These are phyloP conservation scores for Taxidea taxus DNA, from an alignment of 2,113 vertebrate genomes.

Conservation along the genomic window DNA sequence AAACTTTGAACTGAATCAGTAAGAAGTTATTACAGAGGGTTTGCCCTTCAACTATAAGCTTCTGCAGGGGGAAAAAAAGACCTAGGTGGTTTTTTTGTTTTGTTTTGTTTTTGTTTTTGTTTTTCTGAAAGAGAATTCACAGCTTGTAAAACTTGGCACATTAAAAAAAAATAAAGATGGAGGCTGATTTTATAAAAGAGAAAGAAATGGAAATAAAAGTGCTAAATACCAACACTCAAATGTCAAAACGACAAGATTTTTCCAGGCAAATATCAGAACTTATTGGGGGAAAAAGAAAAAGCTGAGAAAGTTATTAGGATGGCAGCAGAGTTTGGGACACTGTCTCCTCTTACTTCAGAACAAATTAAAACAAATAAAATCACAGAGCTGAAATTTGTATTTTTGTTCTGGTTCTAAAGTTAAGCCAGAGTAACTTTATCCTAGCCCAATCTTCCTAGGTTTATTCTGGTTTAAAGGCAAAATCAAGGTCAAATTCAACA, in stretches of 20 bases:
- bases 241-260: slow-evolving; percentile 50
- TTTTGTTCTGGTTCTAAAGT: slow-evolving; percentile 54
- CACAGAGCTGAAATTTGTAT: neutral
- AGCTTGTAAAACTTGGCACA: slow-evolving; percentile 29
- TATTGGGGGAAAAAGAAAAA: neutral
- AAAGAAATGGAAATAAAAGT: slow-evolving; percentile 26
- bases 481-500: slow-evolving; percentile 16
- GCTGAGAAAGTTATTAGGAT: slow-evolving; percentile 33
- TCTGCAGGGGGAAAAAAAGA: neutral
- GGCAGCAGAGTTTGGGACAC: neutral
- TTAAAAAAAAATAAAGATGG: slow-evolving; percentile 11
- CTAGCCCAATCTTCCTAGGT: neutral
- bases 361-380: slow-evolving; percentile 35
- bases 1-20: slow-evolving; percentile 61
- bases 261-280: slow-evolving; percentile 4
- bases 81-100: neutral
- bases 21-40: slow-evolving; percentile 64
- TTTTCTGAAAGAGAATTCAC: slow-evolving; percentile 20
- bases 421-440: slow-evolving; percentile 8
- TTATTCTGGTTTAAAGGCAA: slow-evolving; percentile 24
- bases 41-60: slow-evolving; percentile 48
- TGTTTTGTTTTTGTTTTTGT: neutral
- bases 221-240: slow-evolving; percentile 22
- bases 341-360: slow-evolving; percentile 15
- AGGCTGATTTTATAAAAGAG: slow-evolving; percentile 4